A percentile compares a stretch with the other conserved stretches of the same genome.
Evolutionary conservation across 2,113 vertebrate genomes (phyloP).

Genomic region (Mixornis gularis): DNA sequence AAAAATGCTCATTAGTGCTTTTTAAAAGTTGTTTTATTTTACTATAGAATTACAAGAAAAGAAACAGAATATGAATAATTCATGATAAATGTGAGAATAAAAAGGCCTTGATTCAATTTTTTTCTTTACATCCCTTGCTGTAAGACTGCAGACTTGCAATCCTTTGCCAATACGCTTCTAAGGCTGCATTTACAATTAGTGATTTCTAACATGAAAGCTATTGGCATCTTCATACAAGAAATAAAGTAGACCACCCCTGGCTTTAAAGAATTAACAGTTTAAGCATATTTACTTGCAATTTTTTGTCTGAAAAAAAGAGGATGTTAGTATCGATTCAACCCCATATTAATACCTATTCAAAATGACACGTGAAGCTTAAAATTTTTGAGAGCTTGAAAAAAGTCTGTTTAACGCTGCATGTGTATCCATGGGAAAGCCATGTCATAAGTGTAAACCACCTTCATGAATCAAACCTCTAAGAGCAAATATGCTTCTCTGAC

Average conservation of each 20-base stretch:
- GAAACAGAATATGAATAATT: neutral
- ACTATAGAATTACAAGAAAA: neutral
- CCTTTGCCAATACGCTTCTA: neutral
- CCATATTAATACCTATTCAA: neutral
- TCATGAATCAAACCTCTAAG: neutral
- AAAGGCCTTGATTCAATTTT: neutral
- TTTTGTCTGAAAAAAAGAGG: neutral
- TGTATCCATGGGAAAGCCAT: neutral
- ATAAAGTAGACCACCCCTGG: neutral
- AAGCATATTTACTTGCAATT: neutral
- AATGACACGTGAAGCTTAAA: neutral
- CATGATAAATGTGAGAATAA: neutral
- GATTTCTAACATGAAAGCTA: neutral
- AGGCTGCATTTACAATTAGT: neutral
- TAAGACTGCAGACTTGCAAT: neutral
- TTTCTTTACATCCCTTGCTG: neutral
- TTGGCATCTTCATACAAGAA: neutral
- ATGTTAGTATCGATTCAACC: neutral
- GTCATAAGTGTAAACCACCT: neutral
- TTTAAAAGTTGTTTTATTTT: neutral
- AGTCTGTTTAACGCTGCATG: neutral
- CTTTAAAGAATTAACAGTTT: neutral
- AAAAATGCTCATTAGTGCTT: neutral
- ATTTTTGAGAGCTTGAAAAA: neutral
- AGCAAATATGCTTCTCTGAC: neutral